These are phyloP conservation scores for Mesoclemmys tuberculata DNA, from an alignment of 2,113 vertebrate species.

Conservation along the genomic window DNA sequence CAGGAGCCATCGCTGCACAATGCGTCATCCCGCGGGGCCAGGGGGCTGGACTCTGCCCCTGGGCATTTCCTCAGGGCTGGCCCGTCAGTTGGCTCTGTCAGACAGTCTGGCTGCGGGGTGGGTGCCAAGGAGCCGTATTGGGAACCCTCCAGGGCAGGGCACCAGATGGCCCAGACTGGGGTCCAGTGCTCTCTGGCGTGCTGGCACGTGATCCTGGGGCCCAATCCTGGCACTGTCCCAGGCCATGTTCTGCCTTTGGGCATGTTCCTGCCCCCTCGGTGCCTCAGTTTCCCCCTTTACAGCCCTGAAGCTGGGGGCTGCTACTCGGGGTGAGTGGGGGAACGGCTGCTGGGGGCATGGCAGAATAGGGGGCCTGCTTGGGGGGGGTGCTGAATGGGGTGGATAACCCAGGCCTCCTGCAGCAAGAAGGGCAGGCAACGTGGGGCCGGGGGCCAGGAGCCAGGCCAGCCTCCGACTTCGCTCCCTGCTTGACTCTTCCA, in stretches of 20 bases:
- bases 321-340: too few relatives aligned
- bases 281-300: neutral
- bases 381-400: neutral
- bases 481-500: neutral
- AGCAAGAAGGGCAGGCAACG: neutral
- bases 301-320: neutral
- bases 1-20: too few relatives aligned
- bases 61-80: neutral
- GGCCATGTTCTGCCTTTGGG: neutral
- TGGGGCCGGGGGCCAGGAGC: neutral
- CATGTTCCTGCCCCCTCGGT: neutral
- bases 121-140: neutral
- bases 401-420: neutral
- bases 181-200: too few relatives aligned
- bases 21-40: too few relatives aligned
- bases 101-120: neutral
- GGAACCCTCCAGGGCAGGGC: neutral
- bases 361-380: too few relatives aligned
- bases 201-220: neutral
- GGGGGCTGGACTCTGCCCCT: too few relatives aligned
- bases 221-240: neutral
- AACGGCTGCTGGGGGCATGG: neutral
- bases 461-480: neutral
- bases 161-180: neutral
- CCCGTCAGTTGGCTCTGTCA: neutral